Evolutionary conservation across 1,140 invertebrate genomes (phyloP).

Genomic region (Bombus soroeensis): DNA sequence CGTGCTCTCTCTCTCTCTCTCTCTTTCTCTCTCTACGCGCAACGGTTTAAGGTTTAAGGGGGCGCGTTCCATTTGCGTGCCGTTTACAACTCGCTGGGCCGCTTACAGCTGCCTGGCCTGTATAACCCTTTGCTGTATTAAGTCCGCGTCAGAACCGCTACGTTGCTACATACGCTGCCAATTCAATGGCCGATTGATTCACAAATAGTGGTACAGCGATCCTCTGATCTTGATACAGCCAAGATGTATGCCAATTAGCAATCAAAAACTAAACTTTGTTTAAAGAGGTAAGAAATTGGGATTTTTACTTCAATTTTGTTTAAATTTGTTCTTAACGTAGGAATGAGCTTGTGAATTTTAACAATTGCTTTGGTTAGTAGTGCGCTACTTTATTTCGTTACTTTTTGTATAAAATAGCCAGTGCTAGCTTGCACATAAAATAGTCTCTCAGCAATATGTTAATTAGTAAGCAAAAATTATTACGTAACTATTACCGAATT

Average conservation of each 20-base stretch:
- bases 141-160: slow-evolving; percentile 1
- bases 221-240: background rate
- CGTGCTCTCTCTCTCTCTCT: background rate
- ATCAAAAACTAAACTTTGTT: background rate
- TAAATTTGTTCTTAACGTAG: too few species aligned
- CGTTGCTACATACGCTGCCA: background rate
- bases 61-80: slow-evolving; percentile 66
- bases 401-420: too few species aligned
- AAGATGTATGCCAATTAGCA: background rate
- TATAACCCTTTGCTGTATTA: slow-evolving; percentile 33
- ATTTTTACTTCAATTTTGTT: too few species aligned
- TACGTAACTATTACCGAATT: background rate
- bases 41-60: slow-evolving; percentile 51
- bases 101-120: slow-evolving; percentile 34
- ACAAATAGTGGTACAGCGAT: background rate
- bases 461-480: too few species aligned
- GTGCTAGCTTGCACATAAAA: too few species aligned
- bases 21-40: background rate
- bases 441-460: too few species aligned
- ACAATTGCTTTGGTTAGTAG: background rate
- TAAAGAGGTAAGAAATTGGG: background rate
- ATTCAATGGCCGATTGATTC: slow-evolving; percentile 24
- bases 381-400: background rate
- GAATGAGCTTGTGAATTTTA: background rate
- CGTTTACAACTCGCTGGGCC: slow-evolving; percentile 61